Evolutionary conservation across 2,888 invertebrate genomes (phyloP), one percentile per base, ranked within the genome.

Genomic region (Plagodis dolabraria): DNA sequence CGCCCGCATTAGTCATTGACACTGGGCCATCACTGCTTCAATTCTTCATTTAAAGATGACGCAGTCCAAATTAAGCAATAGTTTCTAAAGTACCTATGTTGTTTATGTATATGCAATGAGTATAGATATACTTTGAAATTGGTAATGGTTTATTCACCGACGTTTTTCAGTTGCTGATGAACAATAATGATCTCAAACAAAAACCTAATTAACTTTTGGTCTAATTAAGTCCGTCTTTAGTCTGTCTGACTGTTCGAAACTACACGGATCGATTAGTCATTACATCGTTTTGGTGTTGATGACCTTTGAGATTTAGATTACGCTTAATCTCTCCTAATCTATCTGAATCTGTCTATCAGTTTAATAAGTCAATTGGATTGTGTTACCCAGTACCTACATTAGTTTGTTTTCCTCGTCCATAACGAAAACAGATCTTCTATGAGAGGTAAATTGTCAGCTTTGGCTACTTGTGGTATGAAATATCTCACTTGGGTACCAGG

Each of bases 131-230:
- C 22, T 22, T 22, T 22, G 22, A 22, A 22, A 22, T 22, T 22
- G 22, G 22, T 22, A 2, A 22, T 22, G 22, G 22, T 22, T 22
- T 22, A 22, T 22, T 22, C 22, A 22, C 22, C 22, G 22, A 40
- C 4, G 9, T 36, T 47, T 22, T 22, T 48, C 12, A 43, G 44
- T 22, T 48, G 49, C 44, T 34, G 63, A 67, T 68, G 66, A 63
- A 64, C 67, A 66, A 67, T 72, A 80, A 83, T 81, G 76, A 74
- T 69, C 70, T 60, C 60, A 60, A 60, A 75, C 77, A 85, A 85
- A 85, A 86, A 86, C 76, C 60, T 83, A 81, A 86, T 86, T 82
- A 77, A 80, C 80, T 85, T 78, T 22, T 80, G 74, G 36, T 53
- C 47, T 53, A 48, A 61, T 57, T 57, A 50, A 57, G 57, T 54